These are phyloP conservation scores for Rhineura floridana DNA, from an alignment of 2,113 vertebrate species.

Conservation along the genomic window DNA sequence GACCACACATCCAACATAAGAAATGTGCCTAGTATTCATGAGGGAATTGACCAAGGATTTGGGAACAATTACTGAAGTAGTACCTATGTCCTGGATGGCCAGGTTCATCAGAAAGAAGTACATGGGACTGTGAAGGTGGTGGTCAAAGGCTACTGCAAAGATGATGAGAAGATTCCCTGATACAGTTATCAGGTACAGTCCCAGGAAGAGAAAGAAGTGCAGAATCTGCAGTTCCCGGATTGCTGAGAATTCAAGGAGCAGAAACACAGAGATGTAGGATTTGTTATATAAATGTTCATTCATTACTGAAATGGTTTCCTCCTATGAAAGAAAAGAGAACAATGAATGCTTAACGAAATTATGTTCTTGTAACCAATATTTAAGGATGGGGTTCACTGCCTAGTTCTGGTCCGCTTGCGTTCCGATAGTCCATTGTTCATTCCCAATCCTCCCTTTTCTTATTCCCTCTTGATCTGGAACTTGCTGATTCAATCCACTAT, in stretches of 20 bases:
- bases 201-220: not conserved
- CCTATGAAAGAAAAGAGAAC: not conserved
- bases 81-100: not conserved
- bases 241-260: not conserved
- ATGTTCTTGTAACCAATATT: too few species aligned
- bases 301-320: rapidly evolving
- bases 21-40: not conserved
- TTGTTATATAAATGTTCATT: not conserved
- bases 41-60: not conserved
- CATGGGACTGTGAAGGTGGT: not conserved
- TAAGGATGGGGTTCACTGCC: too few species aligned
- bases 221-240: not conserved
- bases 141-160: not conserved
- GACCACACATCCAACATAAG: not conserved
- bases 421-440: too few species aligned
- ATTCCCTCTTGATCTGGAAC: too few species aligned
- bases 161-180: not conserved
- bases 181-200: not conserved
- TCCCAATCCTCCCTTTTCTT: too few species aligned
- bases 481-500: too few species aligned
- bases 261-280: not conserved
- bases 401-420: too few species aligned
- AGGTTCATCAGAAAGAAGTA: not conserved
- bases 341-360: too few species aligned
- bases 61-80: not conserved